phyloP scores from a whole-genome alignment of 1,140 invertebrate genomes.

The Drosophila murphyi region DNA sequence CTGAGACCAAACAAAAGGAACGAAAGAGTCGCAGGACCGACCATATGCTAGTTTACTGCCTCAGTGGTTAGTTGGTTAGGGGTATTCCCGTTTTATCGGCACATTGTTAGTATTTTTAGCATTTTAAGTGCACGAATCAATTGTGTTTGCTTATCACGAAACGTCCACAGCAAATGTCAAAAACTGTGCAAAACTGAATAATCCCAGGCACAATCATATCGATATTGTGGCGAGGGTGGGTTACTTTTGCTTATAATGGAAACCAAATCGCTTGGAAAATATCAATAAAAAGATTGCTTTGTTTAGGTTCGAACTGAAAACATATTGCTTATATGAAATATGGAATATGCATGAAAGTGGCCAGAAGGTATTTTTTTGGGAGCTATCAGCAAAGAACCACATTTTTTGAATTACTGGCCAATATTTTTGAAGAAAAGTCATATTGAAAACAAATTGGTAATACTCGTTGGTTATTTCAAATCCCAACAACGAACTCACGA shows the following conservation, averaged over 20 bases:
- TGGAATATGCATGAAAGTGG: not conserved
- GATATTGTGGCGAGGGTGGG: slow-evolving; percentile 58
- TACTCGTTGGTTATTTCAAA: not conserved
- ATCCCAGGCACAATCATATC: slow-evolving; percentile 50
- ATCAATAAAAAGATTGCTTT: slow-evolving; percentile 60
- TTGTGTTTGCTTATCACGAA: slow-evolving; percentile 51
- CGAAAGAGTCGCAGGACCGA: slow-evolving; percentile 17
- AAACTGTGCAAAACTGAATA: slow-evolving; percentile 17
- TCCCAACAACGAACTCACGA: slow-evolving; percentile 4
- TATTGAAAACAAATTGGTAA: no score
- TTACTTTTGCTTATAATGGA: slow-evolving; percentile 33
- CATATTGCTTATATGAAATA: not conserved
- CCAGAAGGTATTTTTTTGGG: no score
- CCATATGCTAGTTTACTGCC: slow-evolving; percentile 59
- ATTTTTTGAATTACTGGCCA: no score
- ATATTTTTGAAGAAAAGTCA: no score
- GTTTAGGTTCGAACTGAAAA: not conserved
- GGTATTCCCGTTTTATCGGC: slow-evolving; percentile 55
- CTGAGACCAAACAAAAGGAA: slow-evolving; percentile 2
- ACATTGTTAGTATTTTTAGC: slow-evolving; percentile 65
- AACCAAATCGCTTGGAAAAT: slow-evolving; percentile 74
- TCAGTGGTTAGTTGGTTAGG: slow-evolving; percentile 18
- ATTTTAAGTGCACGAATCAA: slow-evolving; percentile 71
- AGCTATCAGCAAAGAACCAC: no score
- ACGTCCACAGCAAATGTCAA: slow-evolving; percentile 28